These are phyloP conservation scores for Nomada ruficornis DNA, from an alignment of 2,888 invertebrate species.

Conservation along the genomic window DNA sequence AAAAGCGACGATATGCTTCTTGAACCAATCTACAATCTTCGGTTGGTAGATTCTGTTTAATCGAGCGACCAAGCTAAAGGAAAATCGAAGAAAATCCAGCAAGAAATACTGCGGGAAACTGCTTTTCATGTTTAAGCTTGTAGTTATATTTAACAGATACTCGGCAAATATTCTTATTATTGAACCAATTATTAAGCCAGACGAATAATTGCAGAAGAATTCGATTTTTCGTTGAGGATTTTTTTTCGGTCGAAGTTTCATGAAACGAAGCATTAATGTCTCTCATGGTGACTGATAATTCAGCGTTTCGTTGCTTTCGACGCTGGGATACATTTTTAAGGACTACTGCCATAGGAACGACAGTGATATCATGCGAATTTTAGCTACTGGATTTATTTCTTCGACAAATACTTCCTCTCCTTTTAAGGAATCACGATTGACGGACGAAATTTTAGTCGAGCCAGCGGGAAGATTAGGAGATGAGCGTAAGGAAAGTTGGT, in stretches of 20 bases:
- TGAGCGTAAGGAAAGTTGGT: slow-evolving; percentile 30
- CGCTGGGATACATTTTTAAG: too few species aligned
- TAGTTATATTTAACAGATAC: too few species aligned
- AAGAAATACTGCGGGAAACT: too few species aligned
- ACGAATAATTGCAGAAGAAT: too few species aligned
- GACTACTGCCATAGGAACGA: too few species aligned
- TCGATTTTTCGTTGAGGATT: background rate
- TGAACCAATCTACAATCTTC: slow-evolving; percentile 37
- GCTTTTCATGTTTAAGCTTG: too few species aligned
- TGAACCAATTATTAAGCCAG: too few species aligned
- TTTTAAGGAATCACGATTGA: slow-evolving; percentile 10
- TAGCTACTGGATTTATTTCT: background rate
- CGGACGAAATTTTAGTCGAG: slow-evolving; percentile 9
- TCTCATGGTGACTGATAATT: slow-evolving; percentile 12
- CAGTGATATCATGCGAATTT: too few species aligned
- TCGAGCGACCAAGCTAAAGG: too few species aligned
- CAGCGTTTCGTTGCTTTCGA: too few species aligned
- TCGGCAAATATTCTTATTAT: background rate
- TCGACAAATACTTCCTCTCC: background rate
- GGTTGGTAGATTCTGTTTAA: slow-evolving; percentile 23
- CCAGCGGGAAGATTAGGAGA: slow-evolving; percentile 13
- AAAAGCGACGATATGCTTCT: slow-evolving; percentile 51
- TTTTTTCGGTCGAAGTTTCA: background rate
- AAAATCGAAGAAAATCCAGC: too few species aligned
- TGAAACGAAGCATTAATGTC: slow-evolving; percentile 4